Evolutionary conservation across 2,797 vertebrate species (phyloP), one percentile per base, ranked within the genome.

Genomic region (Lepus oiostolus): DNA sequence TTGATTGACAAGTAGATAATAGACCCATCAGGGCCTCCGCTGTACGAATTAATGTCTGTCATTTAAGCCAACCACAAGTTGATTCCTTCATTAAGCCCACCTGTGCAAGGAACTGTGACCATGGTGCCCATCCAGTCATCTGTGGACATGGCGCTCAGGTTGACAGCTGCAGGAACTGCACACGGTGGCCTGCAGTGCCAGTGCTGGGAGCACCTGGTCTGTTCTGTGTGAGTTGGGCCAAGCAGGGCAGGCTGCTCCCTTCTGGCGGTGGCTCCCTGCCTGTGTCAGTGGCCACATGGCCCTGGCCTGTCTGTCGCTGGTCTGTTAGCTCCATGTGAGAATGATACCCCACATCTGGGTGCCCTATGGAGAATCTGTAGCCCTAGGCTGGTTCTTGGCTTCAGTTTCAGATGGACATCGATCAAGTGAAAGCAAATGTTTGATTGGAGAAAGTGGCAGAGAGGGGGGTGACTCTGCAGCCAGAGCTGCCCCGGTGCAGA

Each of bases 41-140:
- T 80, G 72, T 1, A 65, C 19, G 21, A 81, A 92, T 87, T 80
- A 81, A 35, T 85, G 88, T 86, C 81, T 81, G 1, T 91, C 88
- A n/a, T 93, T 90, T 94, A 81, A 94, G 71, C 14, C 82, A 95
- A 88, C 26, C 92, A 3, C 76, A 75, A 75, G 32, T 84, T 8
- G 38, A 24, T 35, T 54, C 93, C 35, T 81, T 91, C 32, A 52
- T 63, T 92, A 70, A 2, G 70, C 42, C 9, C 24, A 62, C 32
- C 65, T 74, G 50, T 80, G 77, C 19, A 93, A 92, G 58, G 95
- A 94, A 90, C 42, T 47, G 42, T 47, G 42, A 47, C 42, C 42
- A 47, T 47, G 35, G 17, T 11, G 67, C 74, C 22, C 30, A 7
- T 76, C 94, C 47, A 92, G 52, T 93, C 82, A 87, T 88, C 88